A percentile compares a stretch with the other conserved stretches of the same genome.
These are phyloP conservation scores for Beaufortia kweichowensis DNA, from an alignment of 2,113 vertebrate species.

Conservation along the genomic window DNA sequence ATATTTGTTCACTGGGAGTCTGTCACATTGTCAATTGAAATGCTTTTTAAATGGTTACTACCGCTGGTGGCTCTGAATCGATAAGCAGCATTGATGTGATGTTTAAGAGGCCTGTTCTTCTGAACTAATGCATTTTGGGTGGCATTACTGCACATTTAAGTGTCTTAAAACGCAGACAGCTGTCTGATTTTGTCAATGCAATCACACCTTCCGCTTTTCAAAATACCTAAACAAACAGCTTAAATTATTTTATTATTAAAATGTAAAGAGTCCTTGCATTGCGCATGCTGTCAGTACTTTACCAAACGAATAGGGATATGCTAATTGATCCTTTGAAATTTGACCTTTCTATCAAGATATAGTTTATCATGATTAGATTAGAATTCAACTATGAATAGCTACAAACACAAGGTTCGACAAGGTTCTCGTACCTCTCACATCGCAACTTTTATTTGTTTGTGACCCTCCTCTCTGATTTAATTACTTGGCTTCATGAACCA, in stretches of 20 bases:
- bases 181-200: background rate
- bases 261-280: no score
- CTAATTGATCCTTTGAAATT: no score
- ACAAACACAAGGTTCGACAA: no score
- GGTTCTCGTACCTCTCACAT: no score
- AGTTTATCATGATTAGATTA: no score
- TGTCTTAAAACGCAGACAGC: background rate
- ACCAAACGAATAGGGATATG: no score
- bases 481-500: no score
- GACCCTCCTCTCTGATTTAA: no score
- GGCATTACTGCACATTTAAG: background rate
- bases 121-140: background rate
- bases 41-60: slow-evolving; percentile 19
- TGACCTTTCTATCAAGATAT: no score
- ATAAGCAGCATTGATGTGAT: slow-evolving; percentile 12
- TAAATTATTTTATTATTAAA: background rate
- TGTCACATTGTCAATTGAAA: slow-evolving; percentile 24
- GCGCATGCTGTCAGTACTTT: no score
- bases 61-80: slow-evolving; percentile 19
- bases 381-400: no score
- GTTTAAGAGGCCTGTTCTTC: slow-evolving; percentile 23
- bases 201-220: background rate
- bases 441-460: no score
- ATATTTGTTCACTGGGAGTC: background rate
- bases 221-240: background rate